Evolutionary conservation across 2,888 invertebrate species (phyloP).

Genomic region (Dryobota labecula): DNA sequence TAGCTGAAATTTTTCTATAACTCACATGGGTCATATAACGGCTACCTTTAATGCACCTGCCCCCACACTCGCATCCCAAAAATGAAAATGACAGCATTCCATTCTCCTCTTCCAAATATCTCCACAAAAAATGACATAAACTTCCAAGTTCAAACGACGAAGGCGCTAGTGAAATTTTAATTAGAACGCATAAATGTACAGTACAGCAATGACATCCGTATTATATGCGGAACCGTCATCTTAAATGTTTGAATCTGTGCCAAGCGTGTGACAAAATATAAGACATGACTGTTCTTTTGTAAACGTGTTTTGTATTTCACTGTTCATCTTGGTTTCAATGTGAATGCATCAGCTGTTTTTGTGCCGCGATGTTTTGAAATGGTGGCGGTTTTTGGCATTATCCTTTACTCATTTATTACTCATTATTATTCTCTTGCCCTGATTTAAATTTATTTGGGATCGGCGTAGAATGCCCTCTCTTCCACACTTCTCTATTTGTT

Average conservation of each 20-base stretch:
- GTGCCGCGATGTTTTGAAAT: constrained; percentile 21
- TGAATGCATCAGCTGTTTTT: constrained; percentile 48
- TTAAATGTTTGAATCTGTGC: constrained; percentile 59
- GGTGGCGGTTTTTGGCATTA: not conserved
- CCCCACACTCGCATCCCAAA: not conserved
- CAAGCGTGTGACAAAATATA: constrained; percentile 59
- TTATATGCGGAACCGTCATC: constrained; percentile 62
- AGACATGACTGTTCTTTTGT: constrained; percentile 42
- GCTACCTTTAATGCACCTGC: not conserved
- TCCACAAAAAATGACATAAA: constrained; percentile 12
- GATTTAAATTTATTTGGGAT: no score
- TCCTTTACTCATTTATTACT: not conserved
- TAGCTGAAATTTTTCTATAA: no score
- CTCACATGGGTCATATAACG: not conserved
- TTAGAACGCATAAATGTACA: constrained; percentile 44
- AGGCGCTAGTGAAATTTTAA: constrained; percentile 49
- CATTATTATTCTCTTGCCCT: not conserved
- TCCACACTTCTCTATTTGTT: not conserved
- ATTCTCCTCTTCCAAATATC: constrained; percentile 5
- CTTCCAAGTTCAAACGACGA: constrained; percentile 20
- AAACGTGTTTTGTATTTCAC: constrained; percentile 45
- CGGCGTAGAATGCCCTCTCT: not conserved
- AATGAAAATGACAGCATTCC: not conserved
- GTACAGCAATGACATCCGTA: constrained; percentile 54
- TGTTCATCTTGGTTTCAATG: constrained; percentile 53